phyloP scores from a whole-genome alignment of 2,113 vertebrate species.

The Nothocercus julius region DNA sequence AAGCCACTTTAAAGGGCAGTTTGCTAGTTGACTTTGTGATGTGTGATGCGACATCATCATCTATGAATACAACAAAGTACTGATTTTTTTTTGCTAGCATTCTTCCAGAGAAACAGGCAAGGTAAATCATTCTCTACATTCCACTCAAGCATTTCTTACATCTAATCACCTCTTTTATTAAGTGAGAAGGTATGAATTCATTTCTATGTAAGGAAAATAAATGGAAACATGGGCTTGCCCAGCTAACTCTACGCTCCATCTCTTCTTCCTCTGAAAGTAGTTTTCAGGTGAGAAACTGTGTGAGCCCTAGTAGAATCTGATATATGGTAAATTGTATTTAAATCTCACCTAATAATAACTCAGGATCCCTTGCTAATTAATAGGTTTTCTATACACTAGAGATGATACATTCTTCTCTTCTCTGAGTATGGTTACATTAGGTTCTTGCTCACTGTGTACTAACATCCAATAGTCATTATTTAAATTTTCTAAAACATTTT shows the following conservation, averaged over 20 bases:
- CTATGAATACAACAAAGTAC: neutral
- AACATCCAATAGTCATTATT: neutral
- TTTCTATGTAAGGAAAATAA: neutral
- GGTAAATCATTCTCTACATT: neutral
- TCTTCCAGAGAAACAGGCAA: neutral
- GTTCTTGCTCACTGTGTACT: neutral
- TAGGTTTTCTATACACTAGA: neutral
- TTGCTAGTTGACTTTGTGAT: neutral
- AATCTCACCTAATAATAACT: neutral
- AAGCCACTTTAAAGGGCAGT: neutral
- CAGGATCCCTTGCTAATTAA: neutral
- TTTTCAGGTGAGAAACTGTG: neutral
- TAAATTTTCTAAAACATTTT: neutral
- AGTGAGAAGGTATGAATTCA: neutral
- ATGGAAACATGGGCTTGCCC: neutral
- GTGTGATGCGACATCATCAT: rapidly evolving
- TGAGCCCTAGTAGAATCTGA: neutral
- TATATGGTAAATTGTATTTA: neutral
- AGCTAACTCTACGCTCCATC: neutral
- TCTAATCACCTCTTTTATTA: neutral
- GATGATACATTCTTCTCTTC: neutral
- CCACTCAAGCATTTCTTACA: neutral
- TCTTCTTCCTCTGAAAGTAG: neutral
- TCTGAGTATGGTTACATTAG: neutral
- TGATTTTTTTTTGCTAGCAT: neutral